Evolutionary conservation across 2,797 vertebrate genomes (phyloP).

Genomic region (Hybognathus amarus): DNA sequence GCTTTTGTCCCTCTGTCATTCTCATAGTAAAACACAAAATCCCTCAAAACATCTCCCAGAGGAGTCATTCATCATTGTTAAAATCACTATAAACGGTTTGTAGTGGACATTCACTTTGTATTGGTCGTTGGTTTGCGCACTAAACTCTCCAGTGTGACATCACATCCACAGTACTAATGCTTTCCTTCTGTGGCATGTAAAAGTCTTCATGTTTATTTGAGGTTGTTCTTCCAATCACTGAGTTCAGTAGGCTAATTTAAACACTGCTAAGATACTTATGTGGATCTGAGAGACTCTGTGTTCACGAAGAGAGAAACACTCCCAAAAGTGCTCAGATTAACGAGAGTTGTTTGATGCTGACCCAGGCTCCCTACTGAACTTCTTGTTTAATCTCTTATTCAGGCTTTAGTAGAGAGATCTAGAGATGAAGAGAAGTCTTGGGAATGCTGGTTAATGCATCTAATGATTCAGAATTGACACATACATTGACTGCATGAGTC

Average conservation of each 20-base stretch:
- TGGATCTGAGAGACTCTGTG: constrained; percentile 32
- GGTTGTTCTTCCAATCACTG: neutral
- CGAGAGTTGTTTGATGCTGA: constrained; percentile 43
- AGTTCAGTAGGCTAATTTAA: constrained; percentile 28
- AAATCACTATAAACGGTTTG: constrained; percentile 9
- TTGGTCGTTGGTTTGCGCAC: neutral
- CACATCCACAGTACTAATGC: neutral
- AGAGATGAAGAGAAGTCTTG: constrained; percentile 10
- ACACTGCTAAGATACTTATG: constrained; percentile 21
- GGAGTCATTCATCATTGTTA: constrained; percentile 8
- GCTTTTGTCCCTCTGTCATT: neutral
- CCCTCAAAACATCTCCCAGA: neutral
- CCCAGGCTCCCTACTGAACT: constrained; percentile 26
- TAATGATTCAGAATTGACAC: constrained; percentile 3
- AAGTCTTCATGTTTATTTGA: neutral
- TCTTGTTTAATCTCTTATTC: constrained; percentile 21
- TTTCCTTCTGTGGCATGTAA: constrained; percentile 19
- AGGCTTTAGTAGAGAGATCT: constrained; percentile 20
- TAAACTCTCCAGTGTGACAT: neutral
- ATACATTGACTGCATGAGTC: neutral
- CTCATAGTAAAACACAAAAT: neutral
- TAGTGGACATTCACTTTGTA: neutral
- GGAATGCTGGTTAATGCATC: neutral
- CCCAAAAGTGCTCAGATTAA: constrained; percentile 37
- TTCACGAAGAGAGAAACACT: constrained; percentile 35